Evolutionary conservation across 2,888 invertebrate genomes (phyloP).

Genomic region (Hirudinaria manillensis): DNA sequence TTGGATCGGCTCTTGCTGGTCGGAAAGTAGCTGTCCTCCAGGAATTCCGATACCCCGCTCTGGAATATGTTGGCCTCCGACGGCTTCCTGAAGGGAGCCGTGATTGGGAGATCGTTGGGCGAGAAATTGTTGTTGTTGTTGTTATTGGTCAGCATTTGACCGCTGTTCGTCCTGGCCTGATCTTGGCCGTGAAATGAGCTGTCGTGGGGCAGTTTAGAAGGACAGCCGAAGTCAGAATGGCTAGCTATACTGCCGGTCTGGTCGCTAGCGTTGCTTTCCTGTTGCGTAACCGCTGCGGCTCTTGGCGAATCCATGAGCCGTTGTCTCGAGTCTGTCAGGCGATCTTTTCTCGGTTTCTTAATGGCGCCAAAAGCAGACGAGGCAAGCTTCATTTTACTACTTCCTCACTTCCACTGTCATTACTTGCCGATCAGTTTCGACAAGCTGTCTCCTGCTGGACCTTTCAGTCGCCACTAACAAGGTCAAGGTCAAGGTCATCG

Average conservation of each 20-base stretch:
- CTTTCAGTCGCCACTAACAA: neutral
- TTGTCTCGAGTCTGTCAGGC: conserved; percentile 17
- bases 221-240: neutral
- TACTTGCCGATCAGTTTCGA: neutral
- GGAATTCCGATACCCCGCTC: neutral
- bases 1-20: neutral
- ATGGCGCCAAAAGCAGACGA: conserved; percentile 19
- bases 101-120: neutral
- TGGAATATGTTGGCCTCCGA: neutral
- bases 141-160: neutral
- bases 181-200: neutral
- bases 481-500: neutral
- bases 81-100: neutral
- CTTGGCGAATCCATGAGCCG: conserved; percentile 24
- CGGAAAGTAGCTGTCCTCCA: neutral
- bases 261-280: neutral
- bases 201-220: no score
- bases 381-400: conserved; percentile 25
- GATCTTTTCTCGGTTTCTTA: conserved; percentile 7
- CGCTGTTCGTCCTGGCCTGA: neutral
- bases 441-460: neutral
- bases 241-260: neutral
- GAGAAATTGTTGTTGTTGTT: neutral
- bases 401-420: neutral
- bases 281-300: neutral